phyloP scores from a whole-genome alignment of 1,140 invertebrate species.

The Heliconius congener region DNA sequence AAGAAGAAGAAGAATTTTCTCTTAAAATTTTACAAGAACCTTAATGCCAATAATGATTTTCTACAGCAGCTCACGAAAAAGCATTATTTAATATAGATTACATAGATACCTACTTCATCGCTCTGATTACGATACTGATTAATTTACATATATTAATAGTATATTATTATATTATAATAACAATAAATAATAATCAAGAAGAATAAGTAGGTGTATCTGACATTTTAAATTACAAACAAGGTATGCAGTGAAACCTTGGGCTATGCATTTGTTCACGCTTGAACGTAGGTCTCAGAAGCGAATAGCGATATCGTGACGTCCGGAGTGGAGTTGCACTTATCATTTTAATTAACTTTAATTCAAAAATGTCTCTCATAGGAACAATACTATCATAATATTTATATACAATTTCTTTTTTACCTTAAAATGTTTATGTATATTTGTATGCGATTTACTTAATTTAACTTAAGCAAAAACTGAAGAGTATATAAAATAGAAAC shows the following conservation, averaged over 20 bases:
- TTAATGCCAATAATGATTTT: too few species aligned
- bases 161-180: not conserved
- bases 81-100: too few species aligned
- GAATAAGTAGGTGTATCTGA: not conserved
- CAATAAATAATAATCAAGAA: not conserved
- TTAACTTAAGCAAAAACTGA: not conserved
- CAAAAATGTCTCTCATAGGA: not conserved
- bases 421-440: not conserved
- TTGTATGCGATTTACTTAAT: not conserved
- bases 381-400: not conserved
- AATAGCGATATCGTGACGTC: conserved; percentile 48
- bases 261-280: conserved; percentile 35
- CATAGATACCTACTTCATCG: not conserved
- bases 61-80: too few species aligned
- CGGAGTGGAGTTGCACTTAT: conserved; percentile 37
- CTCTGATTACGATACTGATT: not conserved
- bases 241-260: conserved; percentile 29
- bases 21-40: too few species aligned
- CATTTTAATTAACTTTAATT: conserved; percentile 41
- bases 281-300: conserved; percentile 30
- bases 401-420: not conserved
- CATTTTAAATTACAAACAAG: conserved; percentile 12
- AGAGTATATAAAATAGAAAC: too few species aligned
- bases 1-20: too few species aligned
- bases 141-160: not conserved